Conservation (phyloP, 2,888 invertebrate species). For the Ophion costatus region DNA sequence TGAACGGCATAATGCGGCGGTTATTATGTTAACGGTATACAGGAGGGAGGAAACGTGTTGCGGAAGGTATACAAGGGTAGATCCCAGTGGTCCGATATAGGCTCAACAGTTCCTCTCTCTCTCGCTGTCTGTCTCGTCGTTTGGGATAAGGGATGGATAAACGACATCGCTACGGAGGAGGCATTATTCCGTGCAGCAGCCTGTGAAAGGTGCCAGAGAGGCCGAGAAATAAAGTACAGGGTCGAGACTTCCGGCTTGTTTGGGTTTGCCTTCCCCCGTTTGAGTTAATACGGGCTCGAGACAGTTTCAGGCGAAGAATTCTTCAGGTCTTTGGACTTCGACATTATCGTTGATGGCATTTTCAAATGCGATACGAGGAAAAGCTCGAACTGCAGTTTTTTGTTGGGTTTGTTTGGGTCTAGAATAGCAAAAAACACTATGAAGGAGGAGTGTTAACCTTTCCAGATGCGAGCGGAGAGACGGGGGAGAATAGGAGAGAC, state of each 20-base stretch:
- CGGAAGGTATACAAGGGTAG: slow-evolving; percentile 8
- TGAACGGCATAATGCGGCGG: slow-evolving; percentile 77
- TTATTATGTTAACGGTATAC: slow-evolving; percentile 82
- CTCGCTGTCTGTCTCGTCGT: slow-evolving; percentile 7
- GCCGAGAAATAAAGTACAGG: slow-evolving; percentile 50
- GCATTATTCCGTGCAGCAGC: slow-evolving; percentile 63
- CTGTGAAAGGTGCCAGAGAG: slow-evolving; percentile 46
- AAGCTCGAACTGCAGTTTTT: too few species aligned
- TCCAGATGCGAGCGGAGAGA: slow-evolving; percentile 5
- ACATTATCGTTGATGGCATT: too few species aligned
- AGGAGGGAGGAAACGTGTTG: slow-evolving; percentile 49
- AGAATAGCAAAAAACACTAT: slow-evolving; percentile 42
- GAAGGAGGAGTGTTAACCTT: slow-evolving; percentile 29
- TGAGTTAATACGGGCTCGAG: neutral
- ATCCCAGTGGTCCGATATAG: slow-evolving; percentile 24
- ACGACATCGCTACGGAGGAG: slow-evolving; percentile 52
- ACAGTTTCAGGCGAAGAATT: too few species aligned
- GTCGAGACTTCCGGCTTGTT: slow-evolving; percentile 1
- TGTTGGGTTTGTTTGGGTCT: neutral
- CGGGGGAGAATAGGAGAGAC: slow-evolving; percentile 17
- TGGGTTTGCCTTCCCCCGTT: neutral
- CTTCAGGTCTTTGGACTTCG: too few species aligned
- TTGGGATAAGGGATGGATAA: slow-evolving; percentile 38
- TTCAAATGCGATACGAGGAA: too few species aligned
- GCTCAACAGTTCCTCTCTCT: slow-evolving; percentile 4